These are phyloP conservation scores for Alsophila aescularia DNA, from an alignment of 2,888 invertebrate species.

Conservation along the genomic window DNA sequence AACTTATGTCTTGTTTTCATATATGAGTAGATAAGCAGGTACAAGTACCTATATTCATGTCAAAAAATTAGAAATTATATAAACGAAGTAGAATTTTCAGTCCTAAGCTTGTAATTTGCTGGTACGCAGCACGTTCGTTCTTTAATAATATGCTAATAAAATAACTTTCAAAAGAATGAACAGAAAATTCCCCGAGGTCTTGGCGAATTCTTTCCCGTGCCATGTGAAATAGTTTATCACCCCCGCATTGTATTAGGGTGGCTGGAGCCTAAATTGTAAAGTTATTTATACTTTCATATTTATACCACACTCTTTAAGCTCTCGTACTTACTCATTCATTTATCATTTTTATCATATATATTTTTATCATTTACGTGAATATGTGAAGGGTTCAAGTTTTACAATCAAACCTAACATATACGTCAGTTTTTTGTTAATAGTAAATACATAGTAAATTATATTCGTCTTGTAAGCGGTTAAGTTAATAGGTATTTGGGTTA, in stretches of 20 bases:
- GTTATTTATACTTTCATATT: not conserved
- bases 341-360: too few relatives aligned
- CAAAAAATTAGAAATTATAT: not conserved
- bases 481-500: too few relatives aligned
- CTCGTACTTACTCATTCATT: too few relatives aligned
- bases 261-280: constrained; percentile 1
- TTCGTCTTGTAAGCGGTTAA: too few relatives aligned
- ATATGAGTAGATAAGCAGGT: too few relatives aligned
- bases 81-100: not conserved
- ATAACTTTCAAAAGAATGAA: constrained; percentile 31
- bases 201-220: constrained; percentile 13
- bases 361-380: too few relatives aligned
- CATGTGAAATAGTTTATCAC: constrained; percentile 23
- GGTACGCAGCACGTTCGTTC: constrained; percentile 8
- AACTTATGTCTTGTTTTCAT: too few relatives aligned
- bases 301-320: too few relatives aligned
- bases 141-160: constrained; percentile 34
- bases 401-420: too few relatives aligned
- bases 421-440: too few relatives aligned
- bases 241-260: constrained; percentile 10
- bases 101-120: not conserved
- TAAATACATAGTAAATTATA: too few relatives aligned
- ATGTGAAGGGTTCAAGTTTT: too few relatives aligned
- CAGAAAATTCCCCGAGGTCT: constrained; percentile 16
- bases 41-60: not conserved